phyloP scores from a whole-genome alignment of 2,113 vertebrate genomes.

The Channa maculata region DNA sequence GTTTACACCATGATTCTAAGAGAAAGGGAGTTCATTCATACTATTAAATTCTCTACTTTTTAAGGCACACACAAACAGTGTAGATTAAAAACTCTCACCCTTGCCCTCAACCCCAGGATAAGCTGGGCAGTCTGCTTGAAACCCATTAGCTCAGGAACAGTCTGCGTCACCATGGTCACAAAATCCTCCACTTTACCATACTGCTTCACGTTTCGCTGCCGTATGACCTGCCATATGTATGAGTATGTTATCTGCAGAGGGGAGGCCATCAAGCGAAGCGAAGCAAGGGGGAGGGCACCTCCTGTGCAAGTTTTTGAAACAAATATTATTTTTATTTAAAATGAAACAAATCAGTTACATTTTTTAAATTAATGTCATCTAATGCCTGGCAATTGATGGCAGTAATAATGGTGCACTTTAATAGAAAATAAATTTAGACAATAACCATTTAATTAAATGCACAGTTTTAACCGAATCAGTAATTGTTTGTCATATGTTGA shows the following conservation, averaged over 20 bases:
- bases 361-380: too few relatives aligned
- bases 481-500: too few relatives aligned
- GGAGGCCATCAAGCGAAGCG: slow-evolving; percentile 75
- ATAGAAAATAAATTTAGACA: too few relatives aligned
- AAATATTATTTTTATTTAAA: too few relatives aligned
- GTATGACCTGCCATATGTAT: slow-evolving; percentile 81
- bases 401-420: too few relatives aligned
- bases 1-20: neutral
- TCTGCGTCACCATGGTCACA: slow-evolving; percentile 77
- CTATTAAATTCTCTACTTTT: too few relatives aligned
- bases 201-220: slow-evolving; percentile 69
- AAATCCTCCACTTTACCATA: slow-evolving; percentile 83
- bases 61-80: neutral
- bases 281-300: slow-evolving; percentile 65
- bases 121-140: slow-evolving; percentile 85
- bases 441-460: too few relatives aligned
- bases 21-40: too few relatives aligned
- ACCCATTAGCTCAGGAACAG: slow-evolving; percentile 81
- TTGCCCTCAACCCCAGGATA: slow-evolving; percentile 83
- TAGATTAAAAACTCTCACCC: slow-evolving; percentile 70
- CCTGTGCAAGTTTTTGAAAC: slow-evolving; percentile 20
- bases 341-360: too few relatives aligned
- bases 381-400: too few relatives aligned
- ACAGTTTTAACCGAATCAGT: too few relatives aligned
- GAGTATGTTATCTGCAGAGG: slow-evolving; percentile 82